Evolutionary conservation across 2,888 invertebrate genomes (phyloP), one percentile per base, ranked within the genome.

Genomic region (Iphiclides podalirius): DNA sequence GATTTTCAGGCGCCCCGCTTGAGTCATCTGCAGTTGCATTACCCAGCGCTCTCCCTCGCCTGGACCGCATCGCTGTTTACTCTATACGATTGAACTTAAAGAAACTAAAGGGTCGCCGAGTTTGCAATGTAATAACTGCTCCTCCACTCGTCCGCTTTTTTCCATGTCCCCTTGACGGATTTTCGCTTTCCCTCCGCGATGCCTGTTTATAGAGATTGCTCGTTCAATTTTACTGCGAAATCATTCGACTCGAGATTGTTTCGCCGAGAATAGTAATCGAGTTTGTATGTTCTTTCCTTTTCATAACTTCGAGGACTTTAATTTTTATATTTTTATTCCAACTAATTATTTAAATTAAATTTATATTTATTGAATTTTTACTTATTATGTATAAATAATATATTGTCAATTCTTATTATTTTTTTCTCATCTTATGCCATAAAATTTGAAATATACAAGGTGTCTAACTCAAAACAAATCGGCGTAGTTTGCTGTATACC

Each of bases 31-130:
- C 66, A 70, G 39, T 47, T 58, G 61, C 59, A 59, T 42, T 52
- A 64, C 70, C 69, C 68, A 71, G 63, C 55, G 51, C 61, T 64
- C 63, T 54, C 56, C 59, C 49, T 51, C 72, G n/a, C n/a, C 58
- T 49, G 66, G 62, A 67, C 69, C 64, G 60, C 66, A 60, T 60
- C 65, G n/a, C 64, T 82, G 76, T 83, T 82, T 80, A 74, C 77
- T 72, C 70, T 79, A 75, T 75, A 73, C 81, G 81, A 84, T 83
- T 83, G 82, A 76, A 80, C 77, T 79, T 72, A 64, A 74, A 77
- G 74, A 72, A 71, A 69, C 69, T 66, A 66, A 66, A 66, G 65
- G 64, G 66, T 66, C 64, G 57, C 59, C 41, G 57, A 72, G 64
- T 75, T 72, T 76, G 74, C 67, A 58, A 65, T 69, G 63, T 72